A percentile compares a stretch with the other conserved stretches of the same genome.
Evolutionary conservation across 2,888 invertebrate genomes (phyloP).

Genomic region (Phrixothrix hirtus): DNA sequence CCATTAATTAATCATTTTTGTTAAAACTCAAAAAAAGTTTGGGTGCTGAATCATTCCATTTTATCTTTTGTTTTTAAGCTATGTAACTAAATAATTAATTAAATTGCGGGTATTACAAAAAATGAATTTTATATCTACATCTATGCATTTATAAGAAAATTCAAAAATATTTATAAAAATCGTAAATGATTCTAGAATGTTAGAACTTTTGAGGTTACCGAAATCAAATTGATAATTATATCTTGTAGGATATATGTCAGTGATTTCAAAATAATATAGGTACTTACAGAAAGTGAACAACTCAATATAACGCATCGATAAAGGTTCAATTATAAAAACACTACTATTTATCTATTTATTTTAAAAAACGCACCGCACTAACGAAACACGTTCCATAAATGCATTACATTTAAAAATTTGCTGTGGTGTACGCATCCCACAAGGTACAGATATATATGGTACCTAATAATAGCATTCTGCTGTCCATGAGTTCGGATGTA

Average conservation of each 20-base stretch:
- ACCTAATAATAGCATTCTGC: slow-evolving; percentile 52
- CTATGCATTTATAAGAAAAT: background rate
- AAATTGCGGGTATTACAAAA: too few species aligned
- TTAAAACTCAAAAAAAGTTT: too few species aligned
- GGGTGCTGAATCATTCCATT: too few species aligned
- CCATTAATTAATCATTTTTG: too few species aligned
- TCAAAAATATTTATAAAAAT: background rate
- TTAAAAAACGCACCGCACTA: slow-evolving; percentile 14
- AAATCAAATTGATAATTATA: background rate
- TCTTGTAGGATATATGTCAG: too few species aligned
- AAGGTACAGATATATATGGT: slow-evolving; percentile 50
- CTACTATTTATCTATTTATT: slow-evolving; percentile 10
- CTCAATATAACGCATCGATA: background rate
- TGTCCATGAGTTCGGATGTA: slow-evolving; percentile 52
- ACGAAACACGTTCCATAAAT: slow-evolving; percentile 24
- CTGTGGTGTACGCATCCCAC: slow-evolving; percentile 41
- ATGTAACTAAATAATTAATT: too few species aligned
- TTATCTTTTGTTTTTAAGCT: too few species aligned
- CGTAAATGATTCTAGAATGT: too few species aligned
- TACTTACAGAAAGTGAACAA: background rate
- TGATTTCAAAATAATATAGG: background rate
- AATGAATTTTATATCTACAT: background rate
- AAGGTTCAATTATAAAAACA: background rate
- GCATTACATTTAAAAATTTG: slow-evolving; percentile 44
- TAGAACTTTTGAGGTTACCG: background rate